Base-by-base conservation (phyloP, 2,888 invertebrate genomes). In the Eupithecia abbreviata region DNA sequence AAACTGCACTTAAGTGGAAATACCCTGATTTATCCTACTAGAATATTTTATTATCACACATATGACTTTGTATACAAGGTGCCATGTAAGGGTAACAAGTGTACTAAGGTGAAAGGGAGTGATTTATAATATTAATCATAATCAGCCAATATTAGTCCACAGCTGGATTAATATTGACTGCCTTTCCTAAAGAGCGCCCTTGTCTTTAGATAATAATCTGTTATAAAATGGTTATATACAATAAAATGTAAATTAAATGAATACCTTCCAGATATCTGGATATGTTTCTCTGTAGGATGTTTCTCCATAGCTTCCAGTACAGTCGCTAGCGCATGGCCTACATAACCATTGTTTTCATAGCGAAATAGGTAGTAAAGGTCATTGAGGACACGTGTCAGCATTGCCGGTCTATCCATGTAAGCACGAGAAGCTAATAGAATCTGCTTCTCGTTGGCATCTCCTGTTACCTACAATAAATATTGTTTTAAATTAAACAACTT, bases 181-280 rank as follows among this genome's bases (percentile, higher is more conserved):
- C 58, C n/a, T 58, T 1, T 3, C 3, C 18, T 18, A 18, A 18
- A n/a, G 3, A 58, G 18, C 9, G 7, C n/a, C 13, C 55, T n/a
- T n/a, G 7, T 55, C n/a, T 55, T 55, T n/a, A 55, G 18, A 9
- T 55, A 3, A 55, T 18, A 58, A 18, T 9, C 55, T 55, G 55
- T n/a, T 58, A 9, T 30, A 30, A 62, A 62, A 12, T 62, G 4
- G 3, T 62, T 30, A 30, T 62, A 30, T n/a, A 62, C 10, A 30
- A 30, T 62, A 4, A 58, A 62, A 30, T 30, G 2, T 3, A 12
- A 67, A 18, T 43, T 67, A 15, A 45, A 43, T n/a, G 9, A 43
- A 71, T 91, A 98, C 98, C 98, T 98, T 90, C 98, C 98, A 72
- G 98, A 97, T 86, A 99, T 99, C 92, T 99, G 99, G 85, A 99